These are phyloP conservation scores for Leucoptera coffeella DNA, from an alignment of 2,888 invertebrate species.

Conservation along the genomic window DNA sequence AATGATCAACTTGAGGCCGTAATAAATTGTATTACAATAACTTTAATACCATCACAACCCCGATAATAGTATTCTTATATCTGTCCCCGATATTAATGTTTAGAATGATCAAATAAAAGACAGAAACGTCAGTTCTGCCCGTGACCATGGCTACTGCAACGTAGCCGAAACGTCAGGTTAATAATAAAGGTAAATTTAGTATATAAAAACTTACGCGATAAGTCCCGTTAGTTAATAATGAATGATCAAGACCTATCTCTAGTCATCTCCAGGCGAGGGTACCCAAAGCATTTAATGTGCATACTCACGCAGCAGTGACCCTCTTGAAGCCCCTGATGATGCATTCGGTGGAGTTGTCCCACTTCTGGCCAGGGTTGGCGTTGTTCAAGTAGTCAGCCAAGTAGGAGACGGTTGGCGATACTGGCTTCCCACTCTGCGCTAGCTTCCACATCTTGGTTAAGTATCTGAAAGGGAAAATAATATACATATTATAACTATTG, in stretches of 20 bases:
- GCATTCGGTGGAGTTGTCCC: slow-evolving; percentile 18
- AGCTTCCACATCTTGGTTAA: slow-evolving; percentile 63
- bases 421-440: slow-evolving; percentile 37
- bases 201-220: too few relatives aligned
- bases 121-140: too few relatives aligned
- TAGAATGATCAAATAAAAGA: too few relatives aligned
- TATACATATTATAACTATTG: neutral
- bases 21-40: slow-evolving; percentile 1
- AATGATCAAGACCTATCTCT: too few relatives aligned
- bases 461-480: slow-evolving; percentile 25
- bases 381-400: slow-evolving; percentile 15
- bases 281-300: neutral
- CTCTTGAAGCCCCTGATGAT: slow-evolving; percentile 40
- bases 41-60: too few relatives aligned
- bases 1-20: neutral
- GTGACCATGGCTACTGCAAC: too few relatives aligned
- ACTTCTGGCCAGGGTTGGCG: slow-evolving; percentile 1
- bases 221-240: too few relatives aligned
- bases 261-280: too few relatives aligned
- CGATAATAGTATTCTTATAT: too few relatives aligned
- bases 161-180: too few relatives aligned
- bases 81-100: too few relatives aligned
- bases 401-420: slow-evolving; percentile 60
- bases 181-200: too few relatives aligned
- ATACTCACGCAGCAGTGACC: slow-evolving; percentile 41